These are phyloP conservation scores for Acipenser transmontanus DNA, from an alignment of 2,797 vertebrate species.

Conservation along the genomic window DNA sequence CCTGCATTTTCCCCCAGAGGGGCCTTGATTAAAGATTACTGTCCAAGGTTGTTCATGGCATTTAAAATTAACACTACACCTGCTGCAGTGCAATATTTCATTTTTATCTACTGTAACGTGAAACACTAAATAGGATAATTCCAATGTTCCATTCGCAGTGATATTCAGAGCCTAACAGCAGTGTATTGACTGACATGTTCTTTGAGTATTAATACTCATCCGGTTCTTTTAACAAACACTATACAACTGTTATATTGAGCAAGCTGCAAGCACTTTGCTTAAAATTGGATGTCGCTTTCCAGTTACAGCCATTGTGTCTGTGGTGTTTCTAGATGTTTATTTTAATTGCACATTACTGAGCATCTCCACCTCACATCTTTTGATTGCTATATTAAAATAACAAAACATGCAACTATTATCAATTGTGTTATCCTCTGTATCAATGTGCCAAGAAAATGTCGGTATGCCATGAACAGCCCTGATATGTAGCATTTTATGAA, in stretches of 20 bases:
- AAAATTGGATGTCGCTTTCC: no score
- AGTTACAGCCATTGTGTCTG: no score
- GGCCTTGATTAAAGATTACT: background rate
- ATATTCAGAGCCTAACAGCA: conserved; percentile 8
- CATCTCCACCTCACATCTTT: no score
- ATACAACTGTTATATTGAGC: background rate
- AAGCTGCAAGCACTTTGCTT: no score
- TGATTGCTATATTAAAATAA: no score
- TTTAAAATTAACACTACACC: conserved; percentile 1
- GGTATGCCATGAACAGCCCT: no score
- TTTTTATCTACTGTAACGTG: conserved; percentile 7
- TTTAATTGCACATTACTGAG: no score
- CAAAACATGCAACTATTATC: no score
- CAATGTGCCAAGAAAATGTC: no score
- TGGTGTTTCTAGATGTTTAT: no score
- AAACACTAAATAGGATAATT: conserved; percentile 10
- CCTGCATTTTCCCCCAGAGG: background rate
- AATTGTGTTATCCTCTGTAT: no score
- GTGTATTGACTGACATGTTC: conserved; percentile 13
- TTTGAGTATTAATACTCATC: background rate
- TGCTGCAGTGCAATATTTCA: background rate
- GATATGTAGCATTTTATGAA: no score
- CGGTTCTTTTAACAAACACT: background rate
- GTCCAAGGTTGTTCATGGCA: background rate
- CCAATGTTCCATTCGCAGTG: conserved; percentile 3